Conservation (phyloP, 1,140 invertebrate species). For the Drosophila truncata region DNA sequence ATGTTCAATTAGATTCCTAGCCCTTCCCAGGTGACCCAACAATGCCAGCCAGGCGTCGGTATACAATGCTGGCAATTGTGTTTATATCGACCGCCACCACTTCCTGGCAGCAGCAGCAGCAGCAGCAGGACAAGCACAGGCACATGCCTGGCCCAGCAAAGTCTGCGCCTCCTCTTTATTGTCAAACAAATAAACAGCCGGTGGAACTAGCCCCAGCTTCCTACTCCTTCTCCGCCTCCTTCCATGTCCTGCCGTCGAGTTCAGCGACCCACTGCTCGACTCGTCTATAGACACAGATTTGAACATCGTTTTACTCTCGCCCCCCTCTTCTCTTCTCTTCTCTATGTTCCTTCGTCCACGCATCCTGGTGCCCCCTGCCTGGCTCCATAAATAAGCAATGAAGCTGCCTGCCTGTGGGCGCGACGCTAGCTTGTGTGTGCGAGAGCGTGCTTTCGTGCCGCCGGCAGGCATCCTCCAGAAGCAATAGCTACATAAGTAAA, state of each 20-base stretch:
- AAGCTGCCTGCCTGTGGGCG: slow-evolving; percentile 27
- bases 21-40: slow-evolving; percentile 4
- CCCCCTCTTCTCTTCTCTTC: slow-evolving; percentile 2
- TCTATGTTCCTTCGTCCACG: neutral
- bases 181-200: slow-evolving; percentile 36
- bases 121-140: neutral
- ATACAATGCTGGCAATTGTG: slow-evolving; percentile 24
- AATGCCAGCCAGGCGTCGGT: neutral
- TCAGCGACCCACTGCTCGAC: slow-evolving; percentile 62
- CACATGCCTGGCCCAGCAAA: neutral
- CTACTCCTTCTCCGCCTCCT: neutral
- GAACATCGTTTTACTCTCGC: slow-evolving; percentile 17
- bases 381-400: slow-evolving; percentile 63
- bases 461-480: slow-evolving; percentile 7
- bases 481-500: slow-evolving; percentile 29
- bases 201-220: neutral
- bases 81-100: slow-evolving; percentile 5
- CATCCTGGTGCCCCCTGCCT: neutral
- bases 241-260: slow-evolving; percentile 21
- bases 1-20: slow-evolving; percentile 17
- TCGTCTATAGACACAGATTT: slow-evolving; percentile 44
- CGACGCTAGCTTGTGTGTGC: slow-evolving; percentile 13
- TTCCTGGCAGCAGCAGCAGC: slow-evolving; percentile 4
- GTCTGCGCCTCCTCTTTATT: slow-evolving; percentile 28
- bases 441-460: slow-evolving; percentile 7